Conservation (phyloP, 2,888 invertebrate species). For the Matsumyia berberina region DNA sequence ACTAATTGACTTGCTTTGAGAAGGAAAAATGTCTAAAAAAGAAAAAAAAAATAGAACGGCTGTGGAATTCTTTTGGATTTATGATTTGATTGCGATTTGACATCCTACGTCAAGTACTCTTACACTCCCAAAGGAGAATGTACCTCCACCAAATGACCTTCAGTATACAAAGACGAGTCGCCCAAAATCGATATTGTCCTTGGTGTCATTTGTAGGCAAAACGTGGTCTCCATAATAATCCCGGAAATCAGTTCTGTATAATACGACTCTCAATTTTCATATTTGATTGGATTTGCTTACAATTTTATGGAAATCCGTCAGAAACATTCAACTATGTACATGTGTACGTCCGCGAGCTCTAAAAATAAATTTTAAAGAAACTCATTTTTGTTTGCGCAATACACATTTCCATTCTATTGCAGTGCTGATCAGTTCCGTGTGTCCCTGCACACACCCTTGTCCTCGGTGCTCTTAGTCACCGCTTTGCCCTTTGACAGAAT, state of each 20-base stretch:
- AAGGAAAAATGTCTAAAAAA: no score
- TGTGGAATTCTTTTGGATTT: no score
- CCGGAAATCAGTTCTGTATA: neutral
- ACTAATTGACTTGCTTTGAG: no score
- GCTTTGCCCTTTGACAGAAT: constrained; percentile 61
- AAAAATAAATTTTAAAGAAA: constrained; percentile 7
- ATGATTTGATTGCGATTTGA: no score
- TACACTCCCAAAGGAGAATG: no score
- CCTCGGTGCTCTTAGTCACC: constrained; percentile 11
- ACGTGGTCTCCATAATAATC: neutral
- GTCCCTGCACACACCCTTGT: neutral
- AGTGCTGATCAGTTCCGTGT: constrained; percentile 5
- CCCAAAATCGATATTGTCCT: no score
- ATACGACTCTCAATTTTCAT: neutral
- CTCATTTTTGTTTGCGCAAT: neutral
- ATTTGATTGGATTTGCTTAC: neutral
- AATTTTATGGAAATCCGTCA: neutral
- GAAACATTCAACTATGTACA: neutral
- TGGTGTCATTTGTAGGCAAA: no score
- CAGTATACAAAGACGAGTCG: no score
- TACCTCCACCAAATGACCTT: no score
- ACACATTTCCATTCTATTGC: constrained; percentile 5
- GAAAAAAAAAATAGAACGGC: no score
- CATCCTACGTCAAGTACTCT: no score
- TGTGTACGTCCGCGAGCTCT: neutral